These are phyloP conservation scores for Nasua narica DNA, from an alignment of 2,797 vertebrate species.

Conservation along the genomic window DNA sequence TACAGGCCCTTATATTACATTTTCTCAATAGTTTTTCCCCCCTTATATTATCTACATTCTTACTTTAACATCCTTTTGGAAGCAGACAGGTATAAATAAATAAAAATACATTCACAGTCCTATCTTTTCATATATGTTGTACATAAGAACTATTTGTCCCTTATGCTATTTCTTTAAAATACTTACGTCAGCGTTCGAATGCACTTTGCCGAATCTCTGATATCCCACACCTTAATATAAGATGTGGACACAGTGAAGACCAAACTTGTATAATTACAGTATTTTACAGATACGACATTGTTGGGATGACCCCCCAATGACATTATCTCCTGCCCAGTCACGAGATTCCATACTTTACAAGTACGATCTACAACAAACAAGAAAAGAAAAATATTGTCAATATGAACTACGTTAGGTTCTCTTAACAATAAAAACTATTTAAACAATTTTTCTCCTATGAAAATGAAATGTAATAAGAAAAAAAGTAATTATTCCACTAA, in stretches of 20 bases:
- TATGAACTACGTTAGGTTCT: neutral
- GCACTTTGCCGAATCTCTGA: constrained; percentile 96
- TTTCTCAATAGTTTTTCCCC: neutral
- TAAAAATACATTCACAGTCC: neutral
- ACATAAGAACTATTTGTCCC: neutral
- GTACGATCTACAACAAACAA: constrained; percentile 89
- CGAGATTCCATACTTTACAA: constrained; percentile 99
- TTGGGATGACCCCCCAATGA: constrained; percentile 95
- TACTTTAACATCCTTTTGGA: neutral
- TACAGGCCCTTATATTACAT: neutral
- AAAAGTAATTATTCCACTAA: neutral
- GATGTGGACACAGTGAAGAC: constrained; percentile 96
- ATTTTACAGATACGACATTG: constrained; percentile 94
- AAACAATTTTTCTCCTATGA: neutral
- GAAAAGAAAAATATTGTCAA: neutral
- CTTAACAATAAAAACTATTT: constrained; percentile 6
- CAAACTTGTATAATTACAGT: constrained; percentile 92
- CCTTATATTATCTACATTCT: neutral
- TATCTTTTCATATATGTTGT: neutral
- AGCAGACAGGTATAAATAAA: neutral
- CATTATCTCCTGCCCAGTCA: constrained; percentile 99
- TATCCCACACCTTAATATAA: constrained; percentile 98
- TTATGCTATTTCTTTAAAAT: neutral
- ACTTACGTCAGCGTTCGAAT: constrained; percentile 95
- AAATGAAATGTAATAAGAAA: neutral